Evolutionary conservation across 2,888 invertebrate species (phyloP).

Genomic region (Cerastoderma edule): DNA sequence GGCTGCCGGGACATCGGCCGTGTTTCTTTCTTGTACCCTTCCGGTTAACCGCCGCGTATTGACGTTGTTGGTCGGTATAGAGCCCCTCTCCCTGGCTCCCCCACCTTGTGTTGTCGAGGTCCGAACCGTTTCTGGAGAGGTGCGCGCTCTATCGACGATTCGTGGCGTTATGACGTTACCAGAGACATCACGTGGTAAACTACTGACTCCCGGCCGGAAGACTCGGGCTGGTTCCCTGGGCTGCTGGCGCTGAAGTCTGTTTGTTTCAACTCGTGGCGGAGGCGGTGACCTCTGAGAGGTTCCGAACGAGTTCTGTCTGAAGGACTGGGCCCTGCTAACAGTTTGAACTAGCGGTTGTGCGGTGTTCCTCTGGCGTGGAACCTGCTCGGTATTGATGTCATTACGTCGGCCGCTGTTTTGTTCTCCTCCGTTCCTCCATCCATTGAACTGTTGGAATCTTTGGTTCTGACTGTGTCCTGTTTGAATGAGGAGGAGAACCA

Average conservation of each 20-base stretch:
- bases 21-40: no score
- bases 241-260: no score
- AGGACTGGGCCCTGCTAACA: neutral
- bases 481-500: neutral
- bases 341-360: neutral
- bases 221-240: neutral
- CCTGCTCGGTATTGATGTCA: no score
- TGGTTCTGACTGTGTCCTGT: constrained; percentile 4
- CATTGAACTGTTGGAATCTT: neutral
- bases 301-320: neutral
- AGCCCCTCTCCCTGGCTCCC: no score
- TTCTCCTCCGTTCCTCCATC: constrained; percentile 20
- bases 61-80: no score
- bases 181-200: constrained; percentile 1
- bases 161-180: neutral
- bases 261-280: neutral
- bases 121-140: no score
- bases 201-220: constrained; percentile 13
- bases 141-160: neutral
- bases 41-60: no score
- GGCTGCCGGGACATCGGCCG: no score
- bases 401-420: neutral
- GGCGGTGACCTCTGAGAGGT: neutral
- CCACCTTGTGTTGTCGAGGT: no score
- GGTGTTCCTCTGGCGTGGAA: no score